Conservation (phyloP, 2,888 invertebrate species). For the Cataglyphis livida region DNA sequence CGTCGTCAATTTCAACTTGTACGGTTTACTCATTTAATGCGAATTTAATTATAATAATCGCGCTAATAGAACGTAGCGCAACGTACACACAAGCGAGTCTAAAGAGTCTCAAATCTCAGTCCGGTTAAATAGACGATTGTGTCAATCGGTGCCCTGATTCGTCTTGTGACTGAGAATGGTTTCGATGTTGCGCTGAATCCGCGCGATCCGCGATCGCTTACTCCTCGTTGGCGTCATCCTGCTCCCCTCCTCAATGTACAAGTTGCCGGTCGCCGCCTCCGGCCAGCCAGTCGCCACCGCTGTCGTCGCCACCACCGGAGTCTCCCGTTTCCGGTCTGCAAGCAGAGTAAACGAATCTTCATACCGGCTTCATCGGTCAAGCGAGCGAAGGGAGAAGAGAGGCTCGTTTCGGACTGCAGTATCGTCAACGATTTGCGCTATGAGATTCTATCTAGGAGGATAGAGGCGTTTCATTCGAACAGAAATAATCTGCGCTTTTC, state of each 20-base stretch:
- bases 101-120: not conserved
- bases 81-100: not conserved
- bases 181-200: conserved; percentile 82
- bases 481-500: not conserved
- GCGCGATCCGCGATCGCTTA: conserved; percentile 77
- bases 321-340: conserved; percentile 82
- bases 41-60: not conserved
- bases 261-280: conserved; percentile 79
- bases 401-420: conserved; percentile 11
- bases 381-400: conserved; percentile 18
- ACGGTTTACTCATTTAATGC: not conserved
- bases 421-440: not conserved
- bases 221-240: conserved; percentile 69
- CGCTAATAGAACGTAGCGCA: not conserved
- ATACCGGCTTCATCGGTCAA: conserved; percentile 29
- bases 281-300: conserved; percentile 77
- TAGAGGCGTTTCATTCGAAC: not conserved
- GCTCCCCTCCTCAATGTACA: conserved; percentile 82
- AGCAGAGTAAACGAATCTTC: conserved; percentile 59
- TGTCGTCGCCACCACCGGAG: conserved; percentile 65
- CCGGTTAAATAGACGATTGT: not conserved
- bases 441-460: not conserved
- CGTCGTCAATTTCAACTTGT: not conserved
- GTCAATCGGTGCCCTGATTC: conserved; percentile 36
- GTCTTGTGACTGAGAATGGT: conserved; percentile 80